Conservation (phyloP, 2,113 vertebrate species). For the Turnix velox region DNA sequence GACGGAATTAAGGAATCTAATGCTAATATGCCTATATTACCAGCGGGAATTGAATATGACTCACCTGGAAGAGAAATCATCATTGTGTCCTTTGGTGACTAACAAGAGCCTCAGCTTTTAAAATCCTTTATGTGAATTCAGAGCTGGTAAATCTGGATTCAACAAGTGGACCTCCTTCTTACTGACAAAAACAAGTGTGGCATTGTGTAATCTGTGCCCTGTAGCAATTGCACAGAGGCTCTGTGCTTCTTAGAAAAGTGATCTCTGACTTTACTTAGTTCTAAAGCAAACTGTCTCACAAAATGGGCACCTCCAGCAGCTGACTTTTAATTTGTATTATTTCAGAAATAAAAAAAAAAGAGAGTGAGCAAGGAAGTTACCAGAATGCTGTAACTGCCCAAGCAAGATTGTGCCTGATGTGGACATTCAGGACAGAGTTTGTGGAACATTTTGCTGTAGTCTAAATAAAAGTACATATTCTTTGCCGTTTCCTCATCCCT, state of each 20-base stretch:
- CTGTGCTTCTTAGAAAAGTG: not conserved
- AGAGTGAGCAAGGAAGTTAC: not conserved
- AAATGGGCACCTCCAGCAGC: not conserved
- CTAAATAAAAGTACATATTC: not conserved
- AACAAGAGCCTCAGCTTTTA: conserved; percentile 12
- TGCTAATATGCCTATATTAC: not conserved
- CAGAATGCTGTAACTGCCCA: not conserved
- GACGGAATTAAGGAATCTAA: not conserved
- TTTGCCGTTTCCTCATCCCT: not conserved
- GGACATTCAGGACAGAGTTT: not conserved
- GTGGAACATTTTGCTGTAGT: not conserved
- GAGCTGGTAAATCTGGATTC: conserved; percentile 18
- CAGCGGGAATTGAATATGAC: not conserved
- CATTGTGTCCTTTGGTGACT: not conserved
- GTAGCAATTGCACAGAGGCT: not conserved
- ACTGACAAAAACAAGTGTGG: not conserved
- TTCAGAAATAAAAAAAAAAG: not conserved
- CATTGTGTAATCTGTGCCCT: not conserved
- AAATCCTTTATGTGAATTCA: not conserved
- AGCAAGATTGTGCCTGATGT: rapidly evolving
- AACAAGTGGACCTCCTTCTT: not conserved
- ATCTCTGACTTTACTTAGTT: not conserved
- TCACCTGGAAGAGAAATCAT: conserved; percentile 19
- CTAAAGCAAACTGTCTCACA: not conserved
- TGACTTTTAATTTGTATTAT: not conserved